Percentiles rank a stretch among this genome's conserved stretches.
Evolutionary conservation across 2,797 vertebrate genomes (phyloP).

Genomic region (Staurois parvus): DNA sequence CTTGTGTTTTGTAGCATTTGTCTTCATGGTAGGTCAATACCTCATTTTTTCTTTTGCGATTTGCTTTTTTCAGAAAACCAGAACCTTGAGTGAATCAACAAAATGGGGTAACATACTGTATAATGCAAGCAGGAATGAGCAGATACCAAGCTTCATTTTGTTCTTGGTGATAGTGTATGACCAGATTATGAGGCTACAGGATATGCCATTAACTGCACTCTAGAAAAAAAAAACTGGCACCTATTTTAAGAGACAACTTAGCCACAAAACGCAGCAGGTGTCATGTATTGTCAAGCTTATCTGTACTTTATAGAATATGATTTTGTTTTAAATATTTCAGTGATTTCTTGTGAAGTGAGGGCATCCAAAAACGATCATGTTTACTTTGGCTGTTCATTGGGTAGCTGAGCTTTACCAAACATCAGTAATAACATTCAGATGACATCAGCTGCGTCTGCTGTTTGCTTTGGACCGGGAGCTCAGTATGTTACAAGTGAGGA

Average conservation of each 20-base stretch:
- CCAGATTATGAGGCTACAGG: too few species aligned
- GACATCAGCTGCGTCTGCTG: slow-evolving; percentile 55
- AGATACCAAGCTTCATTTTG: too few species aligned
- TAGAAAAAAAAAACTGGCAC: not conserved
- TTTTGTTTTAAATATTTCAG: slow-evolving; percentile 20
- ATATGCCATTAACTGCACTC: not conserved
- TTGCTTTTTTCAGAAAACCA: too few species aligned
- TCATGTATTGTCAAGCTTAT: not conserved
- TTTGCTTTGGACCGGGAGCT: slow-evolving; percentile 54
- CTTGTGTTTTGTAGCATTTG: too few species aligned
- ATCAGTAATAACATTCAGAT: slow-evolving; percentile 59
- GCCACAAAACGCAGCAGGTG: not conserved
- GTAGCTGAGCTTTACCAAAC: slow-evolving; percentile 49
- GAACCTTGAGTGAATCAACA: too few species aligned
- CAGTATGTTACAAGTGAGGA: slow-evolving; percentile 53
- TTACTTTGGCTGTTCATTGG: slow-evolving; percentile 48
- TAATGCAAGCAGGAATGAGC: too few species aligned
- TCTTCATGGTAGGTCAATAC: too few species aligned
- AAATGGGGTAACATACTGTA: too few species aligned
- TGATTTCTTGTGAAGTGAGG: slow-evolving; percentile 18
- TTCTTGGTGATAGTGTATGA: too few species aligned
- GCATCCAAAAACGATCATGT: slow-evolving; percentile 47
- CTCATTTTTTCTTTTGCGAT: too few species aligned
- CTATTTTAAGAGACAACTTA: not conserved
- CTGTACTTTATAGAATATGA: not conserved